phyloP scores from a whole-genome alignment of 2,797 vertebrate genomes.

The Thamnophis elegans region DNA sequence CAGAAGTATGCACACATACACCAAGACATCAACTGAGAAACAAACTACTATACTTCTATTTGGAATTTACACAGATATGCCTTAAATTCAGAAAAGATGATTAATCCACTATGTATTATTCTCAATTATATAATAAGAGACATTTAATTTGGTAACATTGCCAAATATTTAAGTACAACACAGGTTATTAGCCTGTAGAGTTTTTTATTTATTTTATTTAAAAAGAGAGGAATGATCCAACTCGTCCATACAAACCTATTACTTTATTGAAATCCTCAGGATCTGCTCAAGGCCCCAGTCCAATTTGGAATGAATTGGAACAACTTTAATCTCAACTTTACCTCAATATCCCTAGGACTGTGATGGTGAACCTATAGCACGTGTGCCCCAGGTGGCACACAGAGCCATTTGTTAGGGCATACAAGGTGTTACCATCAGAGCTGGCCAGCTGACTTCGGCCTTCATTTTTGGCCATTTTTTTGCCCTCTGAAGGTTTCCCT shows the following conservation, averaged over 20 bases:
- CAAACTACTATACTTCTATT: background rate
- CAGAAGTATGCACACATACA: background rate
- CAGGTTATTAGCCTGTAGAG: background rate
- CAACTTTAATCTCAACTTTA: background rate
- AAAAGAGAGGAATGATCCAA: background rate
- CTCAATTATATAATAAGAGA: background rate
- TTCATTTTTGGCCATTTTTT: no score
- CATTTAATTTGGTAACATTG: background rate
- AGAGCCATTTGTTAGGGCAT: no score
- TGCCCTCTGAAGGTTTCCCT: no score
- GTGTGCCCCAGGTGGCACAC: no score
- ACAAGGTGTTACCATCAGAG: no score
- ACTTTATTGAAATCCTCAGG: background rate
- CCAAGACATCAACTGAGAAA: background rate
- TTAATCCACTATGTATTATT: background rate
- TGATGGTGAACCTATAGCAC: no score
- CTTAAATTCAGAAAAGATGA: background rate
- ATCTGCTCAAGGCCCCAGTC: background rate
- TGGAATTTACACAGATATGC: background rate
- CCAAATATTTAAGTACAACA: background rate
- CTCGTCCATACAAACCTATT: background rate
- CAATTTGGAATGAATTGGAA: background rate
- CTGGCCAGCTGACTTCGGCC: no score
- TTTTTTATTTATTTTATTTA: background rate
- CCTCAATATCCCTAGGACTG: background rate